Percentiles rank a stretch among this genome's conserved stretches.
Evolutionary conservation across 2,888 invertebrate genomes (phyloP).

Genomic region (Melanostoma scalare): DNA sequence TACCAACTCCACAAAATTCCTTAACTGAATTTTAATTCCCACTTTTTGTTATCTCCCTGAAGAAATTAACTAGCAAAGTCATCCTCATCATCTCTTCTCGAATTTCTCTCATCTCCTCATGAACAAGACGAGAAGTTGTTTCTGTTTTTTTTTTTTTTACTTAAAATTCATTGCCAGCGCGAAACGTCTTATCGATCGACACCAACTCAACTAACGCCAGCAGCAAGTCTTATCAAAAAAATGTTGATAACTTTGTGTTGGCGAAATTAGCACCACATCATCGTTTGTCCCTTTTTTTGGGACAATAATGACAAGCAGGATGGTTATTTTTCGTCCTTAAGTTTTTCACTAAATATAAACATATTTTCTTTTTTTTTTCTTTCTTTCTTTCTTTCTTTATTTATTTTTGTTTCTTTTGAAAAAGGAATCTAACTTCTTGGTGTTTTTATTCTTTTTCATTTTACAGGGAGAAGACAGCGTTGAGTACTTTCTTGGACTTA

Average conservation of each 20-base stretch:
- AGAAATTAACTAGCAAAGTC: constrained; percentile 34
- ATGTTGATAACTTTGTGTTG: constrained; percentile 50
- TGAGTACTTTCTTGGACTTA: constrained; percentile 97
- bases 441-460: constrained; percentile 64
- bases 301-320: constrained; percentile 30
- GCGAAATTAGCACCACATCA: constrained; percentile 63
- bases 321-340: constrained; percentile 41
- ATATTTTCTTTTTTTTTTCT: constrained; percentile 52
- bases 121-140: not conserved
- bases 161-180: constrained; percentile 55
- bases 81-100: constrained; percentile 17
- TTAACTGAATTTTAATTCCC: constrained; percentile 19
- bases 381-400: not conserved
- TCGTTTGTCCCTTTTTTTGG: constrained; percentile 12
- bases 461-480: constrained; percentile 96
- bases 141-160: constrained; percentile 28
- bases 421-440: constrained; percentile 24
- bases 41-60: not conserved
- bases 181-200: constrained; percentile 35
- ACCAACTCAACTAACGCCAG: not conserved
- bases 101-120: too few relatives aligned
- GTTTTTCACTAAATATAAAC: constrained; percentile 32
- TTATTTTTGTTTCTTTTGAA: constrained; percentile 43
- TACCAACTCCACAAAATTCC: not conserved
- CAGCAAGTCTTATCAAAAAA: constrained; percentile 19